These are phyloP conservation scores for Epizoanthus stellaris DNA, from an alignment of 92 coral and sea anemone genomes.

Conservation along the genomic window DNA sequence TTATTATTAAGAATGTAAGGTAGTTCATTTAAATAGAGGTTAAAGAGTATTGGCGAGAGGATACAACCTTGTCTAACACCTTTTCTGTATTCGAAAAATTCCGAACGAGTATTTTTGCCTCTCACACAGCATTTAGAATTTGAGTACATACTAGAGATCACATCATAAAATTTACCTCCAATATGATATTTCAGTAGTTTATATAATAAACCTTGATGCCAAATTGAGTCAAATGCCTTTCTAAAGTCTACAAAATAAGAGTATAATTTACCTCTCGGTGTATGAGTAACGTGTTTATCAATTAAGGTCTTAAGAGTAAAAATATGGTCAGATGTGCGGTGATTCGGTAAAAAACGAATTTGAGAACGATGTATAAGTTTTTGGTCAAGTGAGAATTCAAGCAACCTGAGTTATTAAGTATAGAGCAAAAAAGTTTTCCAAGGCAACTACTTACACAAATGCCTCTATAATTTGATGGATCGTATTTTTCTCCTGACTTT, in stretches of 20 bases:
- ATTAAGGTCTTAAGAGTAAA: not conserved
- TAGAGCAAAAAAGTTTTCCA: not conserved
- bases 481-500: not conserved
- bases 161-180: no score
- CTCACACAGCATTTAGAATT: not conserved
- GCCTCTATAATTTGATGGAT: slow-evolving; percentile 1
- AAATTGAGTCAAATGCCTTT: not conserved
- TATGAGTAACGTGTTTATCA: not conserved
- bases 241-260: no score
- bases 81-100: not conserved
- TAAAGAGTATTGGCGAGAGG: not conserved
- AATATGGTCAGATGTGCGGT: not conserved
- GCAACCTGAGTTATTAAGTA: not conserved
- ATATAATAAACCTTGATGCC: not conserved
- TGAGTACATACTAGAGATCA: not conserved
- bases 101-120: not conserved
- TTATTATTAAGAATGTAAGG: no score
- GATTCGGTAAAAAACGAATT: not conserved
- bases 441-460: not conserved
- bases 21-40: no score
- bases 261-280: not conserved
- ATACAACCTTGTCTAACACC: not conserved
- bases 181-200: no score
- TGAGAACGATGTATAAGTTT: not conserved
- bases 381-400: not conserved